Evolutionary conservation across 2,888 invertebrate genomes (phyloP).

Genomic region (Iphiclides podalirius): DNA sequence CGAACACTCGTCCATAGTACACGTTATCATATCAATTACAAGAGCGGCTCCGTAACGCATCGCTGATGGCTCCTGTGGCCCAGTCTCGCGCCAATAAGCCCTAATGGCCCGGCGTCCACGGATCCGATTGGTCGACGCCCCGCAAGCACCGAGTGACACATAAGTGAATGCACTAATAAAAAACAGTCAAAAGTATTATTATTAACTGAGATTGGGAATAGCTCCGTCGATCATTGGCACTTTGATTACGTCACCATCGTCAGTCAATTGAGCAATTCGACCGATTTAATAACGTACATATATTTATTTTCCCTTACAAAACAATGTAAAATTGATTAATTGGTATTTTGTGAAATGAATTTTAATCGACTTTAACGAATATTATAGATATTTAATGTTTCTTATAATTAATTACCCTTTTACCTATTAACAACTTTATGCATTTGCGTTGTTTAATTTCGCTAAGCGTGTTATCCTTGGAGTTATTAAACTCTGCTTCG

Average conservation of each 20-base stretch:
- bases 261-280: no score
- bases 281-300: no score
- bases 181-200: conserved; percentile 28
- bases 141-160: conserved; percentile 47
- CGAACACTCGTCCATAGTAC: no score
- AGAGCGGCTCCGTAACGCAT: conserved; percentile 44
- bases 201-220: conserved; percentile 11
- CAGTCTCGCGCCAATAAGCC: conserved; percentile 49
- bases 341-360: no score
- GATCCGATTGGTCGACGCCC: conserved; percentile 49
- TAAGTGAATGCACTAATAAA: conserved; percentile 54
- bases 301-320: no score
- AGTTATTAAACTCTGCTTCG: neutral
- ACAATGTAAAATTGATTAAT: no score
- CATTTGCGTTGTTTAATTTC: neutral
- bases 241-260: no score
- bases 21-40: conserved; percentile 36
- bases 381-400: no score
- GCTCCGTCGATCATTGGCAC: no score
- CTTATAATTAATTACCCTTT: no score
- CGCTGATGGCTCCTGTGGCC: conserved; percentile 43
- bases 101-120: conserved; percentile 50
- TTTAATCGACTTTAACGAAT: no score
- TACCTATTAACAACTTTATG: no score
- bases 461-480: neutral